Conservation (phyloP, 2,888 invertebrate genomes). For the Pyralis farinalis region DNA sequence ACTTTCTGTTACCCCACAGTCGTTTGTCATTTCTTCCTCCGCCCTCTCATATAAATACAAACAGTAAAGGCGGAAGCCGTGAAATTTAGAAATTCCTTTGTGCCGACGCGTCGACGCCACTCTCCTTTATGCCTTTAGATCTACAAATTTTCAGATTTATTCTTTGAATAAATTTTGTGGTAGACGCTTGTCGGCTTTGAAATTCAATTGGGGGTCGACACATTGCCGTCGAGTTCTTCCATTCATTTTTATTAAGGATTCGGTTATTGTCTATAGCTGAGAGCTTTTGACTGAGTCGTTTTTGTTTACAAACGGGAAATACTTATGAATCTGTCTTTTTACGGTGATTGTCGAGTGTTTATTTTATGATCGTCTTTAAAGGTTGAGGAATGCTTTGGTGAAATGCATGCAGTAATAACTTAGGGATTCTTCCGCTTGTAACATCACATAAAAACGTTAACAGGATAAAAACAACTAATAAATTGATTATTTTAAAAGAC, state of each 20-base stretch:
- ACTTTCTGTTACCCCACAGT: slow-evolving; percentile 40
- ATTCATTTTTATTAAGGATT: slow-evolving; percentile 33
- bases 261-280: slow-evolving; percentile 37
- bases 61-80: slow-evolving; percentile 76
- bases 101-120: slow-evolving; percentile 73
- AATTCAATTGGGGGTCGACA: slow-evolving; percentile 79
- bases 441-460: background rate
- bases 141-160: slow-evolving; percentile 81
- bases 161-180: slow-evolving; percentile 81
- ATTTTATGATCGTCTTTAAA: slow-evolving; percentile 9
- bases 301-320: slow-evolving; percentile 18
- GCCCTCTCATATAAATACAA: slow-evolving; percentile 74
- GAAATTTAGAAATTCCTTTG: slow-evolving; percentile 81
- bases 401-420: background rate
- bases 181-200: slow-evolving; percentile 76
- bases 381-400: background rate
- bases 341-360: slow-evolving; percentile 7
- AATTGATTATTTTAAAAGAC: background rate
- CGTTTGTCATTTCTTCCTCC: slow-evolving; percentile 75
- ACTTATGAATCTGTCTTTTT: slow-evolving; percentile 13
- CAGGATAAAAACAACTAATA: background rate
- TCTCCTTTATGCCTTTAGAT: slow-evolving; percentile 75
- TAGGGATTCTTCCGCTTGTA: background rate
- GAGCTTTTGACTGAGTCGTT: slow-evolving; percentile 33
- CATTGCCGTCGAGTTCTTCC: slow-evolving; percentile 71